These are phyloP conservation scores for Agrotis clavis DNA, from an alignment of 2,888 invertebrate species.

Conservation along the genomic window DNA sequence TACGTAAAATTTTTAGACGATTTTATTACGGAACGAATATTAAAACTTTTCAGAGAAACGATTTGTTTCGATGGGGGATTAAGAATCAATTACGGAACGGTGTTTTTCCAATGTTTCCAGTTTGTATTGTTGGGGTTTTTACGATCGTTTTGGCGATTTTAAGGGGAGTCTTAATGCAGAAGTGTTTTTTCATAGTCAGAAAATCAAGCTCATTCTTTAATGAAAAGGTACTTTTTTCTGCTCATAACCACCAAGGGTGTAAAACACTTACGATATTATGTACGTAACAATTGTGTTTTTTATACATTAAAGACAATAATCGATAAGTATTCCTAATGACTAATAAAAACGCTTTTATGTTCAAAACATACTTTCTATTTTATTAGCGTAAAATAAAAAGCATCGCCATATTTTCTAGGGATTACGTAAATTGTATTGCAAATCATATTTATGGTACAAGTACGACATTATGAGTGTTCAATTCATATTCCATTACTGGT, in stretches of 20 bases:
- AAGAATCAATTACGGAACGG: conserved; percentile 40
- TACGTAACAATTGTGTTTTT: background rate
- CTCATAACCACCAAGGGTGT: too few relatives aligned
- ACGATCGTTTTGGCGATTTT: background rate
- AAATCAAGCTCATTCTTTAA: background rate
- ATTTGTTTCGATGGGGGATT: conserved; percentile 46
- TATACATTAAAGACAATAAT: background rate
- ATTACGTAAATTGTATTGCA: conserved; percentile 60
- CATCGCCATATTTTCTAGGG: conserved; percentile 34
- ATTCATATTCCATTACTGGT: conserved; percentile 67
- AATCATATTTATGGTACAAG: conserved; percentile 67
- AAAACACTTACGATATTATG: too few relatives aligned
- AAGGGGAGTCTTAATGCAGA: background rate
- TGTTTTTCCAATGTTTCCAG: conserved; percentile 29
- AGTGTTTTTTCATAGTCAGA: background rate
- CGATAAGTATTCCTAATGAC: background rate
- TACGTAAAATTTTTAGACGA: background rate
- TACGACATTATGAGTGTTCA: conserved; percentile 64
- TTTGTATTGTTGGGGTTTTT: conserved; percentile 18
- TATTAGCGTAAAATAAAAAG: conserved; percentile 44
- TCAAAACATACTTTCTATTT: conserved; percentile 16
- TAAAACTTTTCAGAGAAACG: conserved; percentile 31
- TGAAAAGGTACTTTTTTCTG: background rate
- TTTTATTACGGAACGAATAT: conserved; percentile 36
- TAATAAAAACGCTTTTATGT: background rate